Evolutionary conservation across 2,888 invertebrate genomes (phyloP).

Genomic region (Disparrhopalites patrizii): DNA sequence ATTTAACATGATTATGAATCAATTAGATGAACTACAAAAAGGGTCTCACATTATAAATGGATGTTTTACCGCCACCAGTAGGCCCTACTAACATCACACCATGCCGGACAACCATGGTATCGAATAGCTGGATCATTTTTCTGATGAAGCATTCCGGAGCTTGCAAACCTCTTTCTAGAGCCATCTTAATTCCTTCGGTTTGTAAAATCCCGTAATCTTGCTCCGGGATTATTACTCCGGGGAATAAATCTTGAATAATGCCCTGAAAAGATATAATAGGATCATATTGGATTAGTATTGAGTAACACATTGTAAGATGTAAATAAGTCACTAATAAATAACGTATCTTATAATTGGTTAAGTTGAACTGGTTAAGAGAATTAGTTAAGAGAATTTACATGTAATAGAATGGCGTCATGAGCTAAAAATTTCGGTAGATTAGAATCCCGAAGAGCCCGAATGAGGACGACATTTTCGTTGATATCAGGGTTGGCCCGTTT

Average conservation of each 20-base stretch:
- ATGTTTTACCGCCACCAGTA: conserved; percentile 80
- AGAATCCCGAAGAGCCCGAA: conserved; percentile 80
- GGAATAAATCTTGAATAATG: conserved; percentile 84
- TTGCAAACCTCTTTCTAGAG: conserved; percentile 61
- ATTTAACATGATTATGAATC: no score
- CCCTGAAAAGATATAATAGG: conserved; percentile 58
- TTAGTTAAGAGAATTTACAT: no score
- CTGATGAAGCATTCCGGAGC: conserved; percentile 63
- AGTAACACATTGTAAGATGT: no score
- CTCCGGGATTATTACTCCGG: conserved; percentile 71
- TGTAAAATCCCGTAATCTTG: conserved; percentile 75
- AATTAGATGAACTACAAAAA: background rate
- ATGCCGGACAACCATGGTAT: conserved; percentile 86
- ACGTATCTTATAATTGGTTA: no score
- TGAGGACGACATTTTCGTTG: conserved; percentile 75
- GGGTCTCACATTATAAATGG: conserved; percentile 63
- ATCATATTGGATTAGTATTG: no score
- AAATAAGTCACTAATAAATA: no score
- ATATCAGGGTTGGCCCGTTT: conserved; percentile 81
- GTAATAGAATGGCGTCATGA: conserved; percentile 77
- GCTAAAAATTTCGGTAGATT: conserved; percentile 85
- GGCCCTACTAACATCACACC: conserved; percentile 91
- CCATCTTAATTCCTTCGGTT: conserved; percentile 56
- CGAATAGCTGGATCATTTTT: conserved; percentile 80
- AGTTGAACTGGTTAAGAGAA: no score